Conservation (phyloP, 2,797 vertebrate species). For the Chiloscyllium punctatum region DNA sequence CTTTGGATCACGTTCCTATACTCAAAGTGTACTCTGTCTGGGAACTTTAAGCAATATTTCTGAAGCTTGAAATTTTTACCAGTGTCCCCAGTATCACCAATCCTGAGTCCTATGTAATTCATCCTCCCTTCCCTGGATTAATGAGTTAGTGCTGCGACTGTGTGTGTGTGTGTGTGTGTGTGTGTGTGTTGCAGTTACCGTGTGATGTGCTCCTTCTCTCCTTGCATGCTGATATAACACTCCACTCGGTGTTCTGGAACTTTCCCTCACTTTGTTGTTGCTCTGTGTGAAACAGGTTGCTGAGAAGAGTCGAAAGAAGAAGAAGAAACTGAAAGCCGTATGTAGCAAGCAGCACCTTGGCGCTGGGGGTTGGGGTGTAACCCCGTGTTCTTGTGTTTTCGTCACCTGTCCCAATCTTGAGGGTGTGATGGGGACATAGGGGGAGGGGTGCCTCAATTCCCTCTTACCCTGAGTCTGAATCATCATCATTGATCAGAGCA, state of each 20-base stretch:
- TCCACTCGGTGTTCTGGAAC: background rate
- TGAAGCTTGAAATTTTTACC: too few species aligned
- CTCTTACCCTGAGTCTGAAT: background rate
- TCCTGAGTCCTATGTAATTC: background rate
- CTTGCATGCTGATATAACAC: background rate
- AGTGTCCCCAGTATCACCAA: background rate
- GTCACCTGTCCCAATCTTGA: background rate
- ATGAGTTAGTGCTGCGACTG: background rate
- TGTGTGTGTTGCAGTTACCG: background rate
- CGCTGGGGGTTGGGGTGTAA: background rate
- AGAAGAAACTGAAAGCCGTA: constrained; percentile 43
- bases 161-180: too few species aligned
- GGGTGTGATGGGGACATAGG: background rate
- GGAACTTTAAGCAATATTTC: background rate
- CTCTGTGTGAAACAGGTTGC: constrained; percentile 43
- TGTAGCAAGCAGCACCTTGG: constrained; percentile 40
- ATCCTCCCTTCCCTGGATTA: background rate
- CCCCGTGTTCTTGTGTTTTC: accelerated
- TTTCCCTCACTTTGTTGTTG: constrained; percentile 44
- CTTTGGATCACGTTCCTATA: background rate
- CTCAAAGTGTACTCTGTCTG: background rate
- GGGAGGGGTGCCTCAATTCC: background rate
- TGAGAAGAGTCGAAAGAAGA: constrained; percentile 43
- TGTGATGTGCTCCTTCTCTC: too few species aligned
- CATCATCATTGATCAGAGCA: background rate